Percentiles rank a stretch among this genome's conserved stretches.
These are phyloP conservation scores for Pycnonotus jocosus DNA, from an alignment of 2,113 vertebrate species.

Conservation along the genomic window DNA sequence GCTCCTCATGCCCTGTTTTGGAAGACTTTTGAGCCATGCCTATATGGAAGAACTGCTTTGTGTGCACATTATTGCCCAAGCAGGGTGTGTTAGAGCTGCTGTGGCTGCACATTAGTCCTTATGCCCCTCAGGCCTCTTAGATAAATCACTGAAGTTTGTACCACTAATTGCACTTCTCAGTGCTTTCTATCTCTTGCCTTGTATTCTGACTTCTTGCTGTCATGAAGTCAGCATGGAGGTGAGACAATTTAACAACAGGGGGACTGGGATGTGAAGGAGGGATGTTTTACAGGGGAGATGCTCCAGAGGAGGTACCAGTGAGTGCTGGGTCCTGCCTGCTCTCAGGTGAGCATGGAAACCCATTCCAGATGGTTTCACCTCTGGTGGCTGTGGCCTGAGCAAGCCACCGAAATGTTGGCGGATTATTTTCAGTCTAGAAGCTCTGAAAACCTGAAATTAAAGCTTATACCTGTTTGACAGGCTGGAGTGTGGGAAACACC, in stretches of 20 bases:
- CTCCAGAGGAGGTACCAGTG: background rate
- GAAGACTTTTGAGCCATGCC: background rate
- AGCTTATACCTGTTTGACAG: background rate
- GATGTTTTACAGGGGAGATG: background rate
- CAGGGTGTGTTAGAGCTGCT: background rate
- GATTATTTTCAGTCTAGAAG: background rate
- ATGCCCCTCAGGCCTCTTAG: background rate
- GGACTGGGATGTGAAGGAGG: background rate
- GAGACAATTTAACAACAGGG: background rate
- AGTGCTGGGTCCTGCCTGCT: background rate
- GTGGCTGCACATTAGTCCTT: background rate
- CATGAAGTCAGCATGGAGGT: rapidly evolving
- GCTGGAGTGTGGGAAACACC: background rate
- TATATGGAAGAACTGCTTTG: background rate
- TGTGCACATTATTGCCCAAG: background rate
- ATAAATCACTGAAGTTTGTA: background rate
- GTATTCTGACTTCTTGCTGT: background rate
- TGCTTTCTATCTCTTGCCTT: background rate
- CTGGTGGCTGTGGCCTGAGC: background rate
- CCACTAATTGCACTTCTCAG: background rate
- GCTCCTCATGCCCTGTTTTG: background rate
- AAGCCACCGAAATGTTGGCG: background rate
- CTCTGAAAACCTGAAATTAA: background rate
- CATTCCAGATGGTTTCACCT: background rate
- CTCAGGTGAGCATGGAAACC: background rate